Evolutionary conservation across 1,140 invertebrate genomes (phyloP), one percentile per base, ranked within the genome.

Genomic region (Pachypsylla venusta): DNA sequence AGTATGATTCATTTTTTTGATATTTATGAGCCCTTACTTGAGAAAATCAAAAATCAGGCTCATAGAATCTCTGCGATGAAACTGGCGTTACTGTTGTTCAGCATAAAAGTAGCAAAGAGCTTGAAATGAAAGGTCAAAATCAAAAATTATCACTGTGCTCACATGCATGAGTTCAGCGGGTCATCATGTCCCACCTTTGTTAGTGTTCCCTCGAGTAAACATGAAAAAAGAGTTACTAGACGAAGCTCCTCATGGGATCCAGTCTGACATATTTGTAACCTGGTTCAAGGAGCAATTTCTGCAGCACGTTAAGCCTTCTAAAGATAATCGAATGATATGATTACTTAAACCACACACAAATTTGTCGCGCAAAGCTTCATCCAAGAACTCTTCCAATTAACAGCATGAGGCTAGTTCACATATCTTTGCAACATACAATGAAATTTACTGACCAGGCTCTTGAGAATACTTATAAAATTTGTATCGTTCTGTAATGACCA

Each of bases 31-130:
- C 28, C 53, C 25, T 24, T 28, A 13, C 58, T 19, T 26, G 39
- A 12, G 53, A 60, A 40, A 70, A n/a, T n/a, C n/a, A n/a, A n/a
- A n/a, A n/a, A n/a, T n/a, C n/a, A n/a, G n/a, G n/a, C n/a, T n/a
- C n/a, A n/a, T n/a, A n/a, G n/a, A n/a, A n/a, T 70, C 22, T 73
- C 64, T 57, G 70, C 20, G 70, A 72, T 57, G 67, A 70, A 61
- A 68, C 66, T 35, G 67, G 67, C 7, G 64, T 68, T 20, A 64
- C 62, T 22, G 63, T 59, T 12, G 67, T 69, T 14, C 62, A 61
- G 26, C 64, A 67, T 57, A 64, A 60, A 61, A 59, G 60, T 20
- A 54, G 60, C 55, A 67, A 66, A 65, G 60, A 54, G 63, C 66
- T 25, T 25, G 69, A 53, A 59, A 58, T 59, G 60, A 22, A 63